Conservation (phyloP, 1,140 invertebrate genomes). For the Heliconius himera region DNA sequence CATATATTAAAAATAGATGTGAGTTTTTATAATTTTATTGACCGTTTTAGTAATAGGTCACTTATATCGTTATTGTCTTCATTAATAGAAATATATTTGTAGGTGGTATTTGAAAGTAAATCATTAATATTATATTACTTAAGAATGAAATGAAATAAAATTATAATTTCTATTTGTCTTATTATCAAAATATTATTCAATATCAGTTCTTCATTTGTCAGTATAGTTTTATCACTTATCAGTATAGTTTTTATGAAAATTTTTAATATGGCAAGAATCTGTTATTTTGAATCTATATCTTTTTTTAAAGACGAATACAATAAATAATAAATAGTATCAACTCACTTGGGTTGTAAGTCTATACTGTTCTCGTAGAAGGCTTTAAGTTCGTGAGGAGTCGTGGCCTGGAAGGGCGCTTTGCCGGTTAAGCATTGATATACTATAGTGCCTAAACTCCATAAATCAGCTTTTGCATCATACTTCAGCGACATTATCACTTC, state of each 20-base stretch:
- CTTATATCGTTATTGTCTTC: too few relatives aligned
- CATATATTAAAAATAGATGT: background rate
- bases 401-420: slow-evolving; percentile 98
- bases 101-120: too few relatives aligned
- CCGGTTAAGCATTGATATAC: slow-evolving; percentile 99
- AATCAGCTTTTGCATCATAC: slow-evolving; percentile 99
- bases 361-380: slow-evolving; percentile 98
- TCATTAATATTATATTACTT: too few relatives aligned
- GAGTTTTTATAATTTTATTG: background rate
- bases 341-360: slow-evolving; percentile 97
- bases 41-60: too few relatives aligned
- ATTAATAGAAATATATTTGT: too few relatives aligned
- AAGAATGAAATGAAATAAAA: too few relatives aligned
- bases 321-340: slow-evolving; percentile 19
- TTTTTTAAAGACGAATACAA: background rate
- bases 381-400: slow-evolving; percentile 98
- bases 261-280: background rate
- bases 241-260: too few relatives aligned
- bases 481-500: slow-evolving; percentile 99
- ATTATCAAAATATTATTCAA: too few relatives aligned
- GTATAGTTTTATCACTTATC: too few relatives aligned
- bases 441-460: slow-evolving; percentile 99
- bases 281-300: background rate
- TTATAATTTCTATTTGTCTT: too few relatives aligned
- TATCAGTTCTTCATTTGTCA: too few relatives aligned